A percentile compares a stretch with the other conserved stretches of the same genome.
These are phyloP conservation scores for Steinernema carpocapsae DNA, from an alignment of 2,888 invertebrate genomes.

Conservation along the genomic window DNA sequence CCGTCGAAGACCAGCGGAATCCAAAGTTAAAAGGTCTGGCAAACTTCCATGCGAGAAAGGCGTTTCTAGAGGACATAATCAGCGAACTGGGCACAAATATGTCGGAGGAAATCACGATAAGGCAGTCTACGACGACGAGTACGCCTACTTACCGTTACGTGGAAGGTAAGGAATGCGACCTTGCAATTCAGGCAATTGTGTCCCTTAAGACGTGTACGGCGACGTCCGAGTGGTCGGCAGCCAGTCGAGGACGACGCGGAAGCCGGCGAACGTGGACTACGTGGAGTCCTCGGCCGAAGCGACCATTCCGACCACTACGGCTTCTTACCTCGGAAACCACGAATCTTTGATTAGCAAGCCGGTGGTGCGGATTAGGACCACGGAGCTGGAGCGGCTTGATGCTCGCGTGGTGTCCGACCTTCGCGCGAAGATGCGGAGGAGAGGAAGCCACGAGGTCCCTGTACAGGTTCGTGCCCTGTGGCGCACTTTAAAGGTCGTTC, in stretches of 20 bases:
- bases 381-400: conserved; percentile 5
- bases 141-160: background rate
- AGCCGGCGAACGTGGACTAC: background rate
- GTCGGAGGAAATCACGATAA: background rate
- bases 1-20: background rate
- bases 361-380: conserved; percentile 9
- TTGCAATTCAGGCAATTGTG: background rate
- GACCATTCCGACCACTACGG: background rate
- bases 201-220: conserved; percentile 20
- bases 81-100: background rate
- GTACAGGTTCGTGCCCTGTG: background rate
- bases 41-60: conserved; percentile 4
- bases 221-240: conserved; percentile 17
- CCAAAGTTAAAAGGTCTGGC: background rate
- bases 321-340: background rate
- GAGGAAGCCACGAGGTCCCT: background rate
- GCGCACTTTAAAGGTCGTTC: background rate
- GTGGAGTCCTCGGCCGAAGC: background rate
- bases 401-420: background rate
- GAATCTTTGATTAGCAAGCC: background rate
- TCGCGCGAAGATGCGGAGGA: background rate
- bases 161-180: background rate
- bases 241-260: conserved; percentile 23
- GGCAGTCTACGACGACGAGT: background rate
- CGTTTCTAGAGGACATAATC: conserved; percentile 23